Conservation (phyloP, 2,888 invertebrate species). For the Neoascia interrupta region DNA sequence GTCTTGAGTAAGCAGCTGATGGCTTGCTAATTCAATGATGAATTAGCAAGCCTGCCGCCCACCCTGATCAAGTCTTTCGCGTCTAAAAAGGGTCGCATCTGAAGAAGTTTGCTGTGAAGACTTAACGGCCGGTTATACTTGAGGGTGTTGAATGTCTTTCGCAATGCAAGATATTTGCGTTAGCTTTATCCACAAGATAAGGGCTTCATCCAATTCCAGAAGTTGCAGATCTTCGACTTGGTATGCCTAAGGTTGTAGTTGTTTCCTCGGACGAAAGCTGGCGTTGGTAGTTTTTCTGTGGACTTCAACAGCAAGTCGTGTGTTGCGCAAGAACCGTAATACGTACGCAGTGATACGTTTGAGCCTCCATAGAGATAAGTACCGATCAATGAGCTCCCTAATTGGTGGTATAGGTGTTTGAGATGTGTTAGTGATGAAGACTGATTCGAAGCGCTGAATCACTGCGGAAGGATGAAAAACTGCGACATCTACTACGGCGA, state of each 20-base stretch:
- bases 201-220: not conserved
- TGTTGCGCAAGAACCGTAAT: not conserved
- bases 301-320: not conserved
- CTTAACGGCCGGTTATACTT: not conserved
- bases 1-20: too few relatives aligned
- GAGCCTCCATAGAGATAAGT: too few relatives aligned
- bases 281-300: too few relatives aligned
- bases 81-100: too few relatives aligned
- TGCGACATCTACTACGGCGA: too few relatives aligned
- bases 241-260: not conserved
- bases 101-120: not conserved
- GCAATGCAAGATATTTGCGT: not conserved
- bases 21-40: too few relatives aligned
- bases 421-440: not conserved
- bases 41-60: too few relatives aligned
- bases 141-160: not conserved
- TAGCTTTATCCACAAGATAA: not conserved
- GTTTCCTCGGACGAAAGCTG: not conserved
- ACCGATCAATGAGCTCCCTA: slow-evolving; percentile 14
- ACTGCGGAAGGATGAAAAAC: too few relatives aligned
- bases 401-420: not conserved
- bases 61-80: too few relatives aligned
- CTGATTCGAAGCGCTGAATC: not conserved
- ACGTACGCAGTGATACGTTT: slow-evolving; percentile 16
- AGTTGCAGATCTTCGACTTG: not conserved